phyloP scores from a whole-genome alignment of 2,113 vertebrate genomes.

The Pogonocichla stellata region DNA sequence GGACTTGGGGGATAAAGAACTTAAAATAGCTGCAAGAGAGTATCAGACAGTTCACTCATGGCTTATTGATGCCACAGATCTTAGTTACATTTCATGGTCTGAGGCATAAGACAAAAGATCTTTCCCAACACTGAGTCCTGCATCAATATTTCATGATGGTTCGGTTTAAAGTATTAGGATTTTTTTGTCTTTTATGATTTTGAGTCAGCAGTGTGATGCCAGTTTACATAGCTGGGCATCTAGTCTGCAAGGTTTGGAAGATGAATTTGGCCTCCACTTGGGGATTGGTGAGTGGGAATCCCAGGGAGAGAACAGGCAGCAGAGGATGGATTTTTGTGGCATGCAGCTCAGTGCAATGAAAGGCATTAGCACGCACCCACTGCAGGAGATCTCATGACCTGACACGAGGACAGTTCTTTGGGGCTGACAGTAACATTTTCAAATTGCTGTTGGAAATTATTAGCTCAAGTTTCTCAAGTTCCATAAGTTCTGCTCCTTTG shows the following conservation, averaged over 20 bases:
- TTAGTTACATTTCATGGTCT: neutral
- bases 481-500: neutral
- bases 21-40: slow-evolving; percentile 13
- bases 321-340: neutral
- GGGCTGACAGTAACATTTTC: neutral
- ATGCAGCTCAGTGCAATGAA: neutral
- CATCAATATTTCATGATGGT: neutral
- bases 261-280: neutral
- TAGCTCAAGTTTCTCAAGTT: neutral
- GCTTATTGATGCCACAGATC: slow-evolving; percentile 6
- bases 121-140: neutral
- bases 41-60: neutral
- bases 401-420: neutral
- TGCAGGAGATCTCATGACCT: neutral
- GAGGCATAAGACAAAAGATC: neutral
- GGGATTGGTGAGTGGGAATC: neutral
- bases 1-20: neutral
- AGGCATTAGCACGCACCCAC: neutral
- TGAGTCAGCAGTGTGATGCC: neutral
- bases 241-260: neutral
- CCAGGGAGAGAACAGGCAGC: neutral
- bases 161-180: neutral
- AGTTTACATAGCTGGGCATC: neutral
- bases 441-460: neutral
- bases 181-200: neutral